Conservation (phyloP, 2,888 invertebrate species). For the Hirtodrosophila cameraria region DNA sequence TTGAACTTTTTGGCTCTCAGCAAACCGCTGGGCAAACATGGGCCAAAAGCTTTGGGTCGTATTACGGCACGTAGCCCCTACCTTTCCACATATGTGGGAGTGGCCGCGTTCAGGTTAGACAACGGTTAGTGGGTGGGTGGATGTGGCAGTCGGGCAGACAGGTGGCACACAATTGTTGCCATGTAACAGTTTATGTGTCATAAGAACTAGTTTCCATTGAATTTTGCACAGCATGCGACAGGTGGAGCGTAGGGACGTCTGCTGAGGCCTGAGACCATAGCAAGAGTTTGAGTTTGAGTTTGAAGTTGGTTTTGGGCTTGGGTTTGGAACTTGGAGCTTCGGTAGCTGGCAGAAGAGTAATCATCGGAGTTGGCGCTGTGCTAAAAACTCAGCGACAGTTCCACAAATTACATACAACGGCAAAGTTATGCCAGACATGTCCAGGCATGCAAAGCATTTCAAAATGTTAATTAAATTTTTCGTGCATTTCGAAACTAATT, state of each 20-base stretch:
- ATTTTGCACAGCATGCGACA: constrained; percentile 48
- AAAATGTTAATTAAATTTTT: constrained; percentile 78
- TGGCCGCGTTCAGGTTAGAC: constrained; percentile 13
- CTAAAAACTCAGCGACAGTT: constrained; percentile 61
- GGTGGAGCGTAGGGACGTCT: constrained; percentile 8
- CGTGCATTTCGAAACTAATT: constrained; percentile 61
- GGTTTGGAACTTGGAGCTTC: background rate
- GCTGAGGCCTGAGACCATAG: no score
- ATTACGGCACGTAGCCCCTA: constrained; percentile 51
- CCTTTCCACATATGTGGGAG: constrained; percentile 24
- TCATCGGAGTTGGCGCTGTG: constrained; percentile 39
- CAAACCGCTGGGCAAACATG: constrained; percentile 58
- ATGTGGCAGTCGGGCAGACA: background rate
- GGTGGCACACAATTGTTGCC: constrained; percentile 57
- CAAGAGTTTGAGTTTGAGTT: constrained; percentile 5
- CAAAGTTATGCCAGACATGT: constrained; percentile 54
- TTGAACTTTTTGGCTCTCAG: constrained; percentile 69
- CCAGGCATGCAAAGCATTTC: constrained; percentile 68
- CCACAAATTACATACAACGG: constrained; percentile 59
- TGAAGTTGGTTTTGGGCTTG: constrained; percentile 5
- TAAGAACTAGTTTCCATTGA: constrained; percentile 75
- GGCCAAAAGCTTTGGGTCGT: constrained; percentile 57
- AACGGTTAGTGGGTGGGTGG: no score
- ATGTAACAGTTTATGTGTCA: constrained; percentile 73
- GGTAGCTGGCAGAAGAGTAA: constrained; percentile 29